Conservation (phyloP, 2,113 vertebrate genomes). For the Diphyllodes magnificus region DNA sequence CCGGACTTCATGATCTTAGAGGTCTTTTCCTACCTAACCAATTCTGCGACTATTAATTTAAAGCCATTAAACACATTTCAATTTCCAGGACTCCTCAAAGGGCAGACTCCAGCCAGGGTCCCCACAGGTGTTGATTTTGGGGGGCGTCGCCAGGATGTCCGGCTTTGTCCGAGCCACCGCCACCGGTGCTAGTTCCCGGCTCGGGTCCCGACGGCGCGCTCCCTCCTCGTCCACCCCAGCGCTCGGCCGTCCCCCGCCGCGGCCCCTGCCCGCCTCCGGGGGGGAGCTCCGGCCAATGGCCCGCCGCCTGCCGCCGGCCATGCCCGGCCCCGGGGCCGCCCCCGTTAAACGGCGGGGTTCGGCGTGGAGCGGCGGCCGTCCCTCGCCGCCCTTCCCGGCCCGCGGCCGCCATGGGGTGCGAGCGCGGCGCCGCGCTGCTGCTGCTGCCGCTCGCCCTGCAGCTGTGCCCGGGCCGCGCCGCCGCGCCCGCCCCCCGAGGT, state of each 20-base stretch:
- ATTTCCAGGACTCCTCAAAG: not conserved
- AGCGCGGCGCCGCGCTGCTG: not conserved
- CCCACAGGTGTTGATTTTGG: not conserved
- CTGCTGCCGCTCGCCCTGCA: conserved; percentile 76
- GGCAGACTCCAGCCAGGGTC: no score
- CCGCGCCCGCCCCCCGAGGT: conserved; percentile 79
- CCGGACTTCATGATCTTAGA: not conserved
- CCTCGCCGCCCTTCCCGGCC: not conserved
- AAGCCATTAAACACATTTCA: no score
- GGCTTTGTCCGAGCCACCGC: no score
- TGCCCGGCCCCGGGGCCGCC: not conserved
- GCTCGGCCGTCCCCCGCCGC: not conserved
- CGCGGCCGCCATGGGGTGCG: not conserved
- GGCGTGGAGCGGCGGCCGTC: not conserved
- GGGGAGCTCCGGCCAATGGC: no score
- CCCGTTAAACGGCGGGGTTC: not conserved
- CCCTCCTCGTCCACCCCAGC: fast-evolving
- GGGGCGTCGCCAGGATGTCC: no score
- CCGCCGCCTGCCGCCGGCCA: not conserved
- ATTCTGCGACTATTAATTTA: not conserved
- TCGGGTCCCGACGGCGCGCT: fast-evolving
- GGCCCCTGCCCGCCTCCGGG: not conserved
- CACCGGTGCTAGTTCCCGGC: fast-evolving
- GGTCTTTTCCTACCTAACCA: not conserved
- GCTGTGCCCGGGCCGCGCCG: conserved; percentile 55